phyloP scores from a whole-genome alignment of 2,113 vertebrate species.

The Aphelocoma coerulescens region DNA sequence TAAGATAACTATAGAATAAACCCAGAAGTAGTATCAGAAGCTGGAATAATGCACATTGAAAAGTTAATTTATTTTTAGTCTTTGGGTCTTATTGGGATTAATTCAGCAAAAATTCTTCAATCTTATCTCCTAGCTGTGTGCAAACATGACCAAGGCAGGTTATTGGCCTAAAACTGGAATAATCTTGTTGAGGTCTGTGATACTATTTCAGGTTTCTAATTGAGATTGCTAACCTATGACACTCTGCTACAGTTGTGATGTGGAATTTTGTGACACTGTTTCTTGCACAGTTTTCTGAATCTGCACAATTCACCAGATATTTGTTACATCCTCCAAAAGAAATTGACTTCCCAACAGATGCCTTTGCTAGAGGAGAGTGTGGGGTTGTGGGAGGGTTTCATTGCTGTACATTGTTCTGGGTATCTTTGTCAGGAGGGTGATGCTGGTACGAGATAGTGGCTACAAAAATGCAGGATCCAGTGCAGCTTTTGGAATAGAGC shows the following conservation, averaged over 20 bases:
- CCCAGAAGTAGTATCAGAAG: background rate
- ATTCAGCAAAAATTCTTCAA: background rate
- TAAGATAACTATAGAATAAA: background rate
- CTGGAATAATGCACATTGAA: background rate
- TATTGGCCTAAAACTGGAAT: background rate
- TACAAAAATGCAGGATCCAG: background rate
- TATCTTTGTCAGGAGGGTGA: background rate
- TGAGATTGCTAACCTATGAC: no score
- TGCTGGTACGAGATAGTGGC: background rate
- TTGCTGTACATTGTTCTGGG: background rate
- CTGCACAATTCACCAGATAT: background rate
- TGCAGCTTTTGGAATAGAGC: background rate
- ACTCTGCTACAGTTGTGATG: background rate
- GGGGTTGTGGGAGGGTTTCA: fast-evolving
- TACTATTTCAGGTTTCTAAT: background rate
- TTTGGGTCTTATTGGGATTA: background rate
- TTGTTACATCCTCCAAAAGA: background rate
- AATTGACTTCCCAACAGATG: background rate
- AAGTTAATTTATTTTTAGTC: background rate
- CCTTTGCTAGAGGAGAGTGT: background rate
- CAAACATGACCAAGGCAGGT: background rate
- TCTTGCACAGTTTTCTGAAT: background rate
- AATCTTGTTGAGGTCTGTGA: background rate
- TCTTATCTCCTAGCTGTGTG: background rate
- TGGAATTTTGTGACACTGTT: background rate